Evolutionary conservation across 1,140 invertebrate species (phyloP).

Genomic region (Elysia chlorotica): DNA sequence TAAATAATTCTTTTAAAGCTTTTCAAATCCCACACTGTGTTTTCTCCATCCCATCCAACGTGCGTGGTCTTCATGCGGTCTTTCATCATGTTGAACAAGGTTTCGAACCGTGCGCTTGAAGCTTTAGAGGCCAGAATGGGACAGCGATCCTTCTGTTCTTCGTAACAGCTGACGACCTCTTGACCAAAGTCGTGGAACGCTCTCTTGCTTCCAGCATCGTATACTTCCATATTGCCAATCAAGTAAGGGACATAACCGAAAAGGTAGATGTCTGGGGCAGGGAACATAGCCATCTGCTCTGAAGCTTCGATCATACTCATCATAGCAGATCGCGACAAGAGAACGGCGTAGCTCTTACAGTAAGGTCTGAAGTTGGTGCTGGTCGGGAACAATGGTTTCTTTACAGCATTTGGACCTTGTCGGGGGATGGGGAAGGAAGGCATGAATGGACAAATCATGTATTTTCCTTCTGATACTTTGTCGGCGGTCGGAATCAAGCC

Average conservation of each 20-base stretch:
- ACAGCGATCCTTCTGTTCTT: not conserved
- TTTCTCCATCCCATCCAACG: not conserved
- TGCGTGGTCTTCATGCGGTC: not conserved
- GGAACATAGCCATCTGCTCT: constrained; percentile 58
- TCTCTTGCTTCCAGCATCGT: constrained; percentile 11
- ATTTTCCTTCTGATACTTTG: not conserved
- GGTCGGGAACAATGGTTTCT: constrained; percentile 24
- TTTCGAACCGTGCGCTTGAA: constrained; percentile 4
- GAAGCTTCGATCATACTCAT: constrained; percentile 49
- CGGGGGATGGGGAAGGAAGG: constrained; percentile 2
- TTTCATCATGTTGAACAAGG: not conserved
- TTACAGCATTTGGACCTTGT: constrained; percentile 21
- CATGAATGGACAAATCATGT: constrained; percentile 26
- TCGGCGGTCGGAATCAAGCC: constrained; percentile 18
- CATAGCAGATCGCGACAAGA: constrained; percentile 29
- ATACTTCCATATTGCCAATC: constrained; percentile 9
- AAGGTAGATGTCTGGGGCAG: constrained; percentile 66
- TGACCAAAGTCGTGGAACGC: constrained; percentile 19
- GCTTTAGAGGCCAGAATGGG: constrained; percentile 1
- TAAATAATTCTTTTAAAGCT: constrained; percentile 7
- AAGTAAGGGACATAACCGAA: constrained; percentile 59
- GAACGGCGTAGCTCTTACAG: constrained; percentile 36
- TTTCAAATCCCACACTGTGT: constrained; percentile 9
- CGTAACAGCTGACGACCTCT: constrained; percentile 14
- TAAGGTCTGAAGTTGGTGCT: constrained; percentile 30